Evolutionary conservation across 2,888 invertebrate genomes (phyloP), one percentile per base, ranked within the genome.

Genomic region (Beris morrisii): DNA sequence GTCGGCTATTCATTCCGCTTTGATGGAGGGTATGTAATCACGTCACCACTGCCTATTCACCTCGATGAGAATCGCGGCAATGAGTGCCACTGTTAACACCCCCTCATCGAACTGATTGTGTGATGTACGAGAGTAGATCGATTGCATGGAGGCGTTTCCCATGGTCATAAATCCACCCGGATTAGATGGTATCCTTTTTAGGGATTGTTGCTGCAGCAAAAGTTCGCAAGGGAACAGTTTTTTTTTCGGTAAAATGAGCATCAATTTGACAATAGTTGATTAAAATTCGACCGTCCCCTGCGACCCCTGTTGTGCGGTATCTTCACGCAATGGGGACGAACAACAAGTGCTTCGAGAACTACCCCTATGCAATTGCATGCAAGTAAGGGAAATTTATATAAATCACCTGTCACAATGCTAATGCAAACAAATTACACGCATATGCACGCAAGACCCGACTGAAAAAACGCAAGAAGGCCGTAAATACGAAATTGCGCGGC

Each of bases 151-250:
- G 64, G 66, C 69, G 66, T 66, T 68, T 69, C 69, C 66, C 69
- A 69, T 66, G 69, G 58, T 64, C 64, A 69, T 69, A 69, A 69
- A 69, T 69, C 69, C 66, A 64, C 38, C 44, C 48, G 69, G 69
- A 69, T 69, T 69, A 69, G 64, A 64, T 43, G 64, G 32, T n/a
- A 12, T 50, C 52, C 28, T 66, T 68, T 54, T 43, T 64, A 65
- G 53, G 46, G 63, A 57, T 59, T 57, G 43, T 61, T 61, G 61
- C 61, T 61, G 61, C 52, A 61, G 6, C 7, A 9, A 7, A 9
- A 38, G 38, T 9, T 38, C 9, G 7, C 38, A 38, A 9, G 7
- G 7, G 9, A 38, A 38, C 9, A 38, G 3, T 9, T 7, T 38
- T 38, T 38, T 38, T 38, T 38, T 9, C 38, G 9, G 7, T 38